Base-by-base conservation (phyloP, 2,113 vertebrate species). In the Ceyx melanurus region DNA sequence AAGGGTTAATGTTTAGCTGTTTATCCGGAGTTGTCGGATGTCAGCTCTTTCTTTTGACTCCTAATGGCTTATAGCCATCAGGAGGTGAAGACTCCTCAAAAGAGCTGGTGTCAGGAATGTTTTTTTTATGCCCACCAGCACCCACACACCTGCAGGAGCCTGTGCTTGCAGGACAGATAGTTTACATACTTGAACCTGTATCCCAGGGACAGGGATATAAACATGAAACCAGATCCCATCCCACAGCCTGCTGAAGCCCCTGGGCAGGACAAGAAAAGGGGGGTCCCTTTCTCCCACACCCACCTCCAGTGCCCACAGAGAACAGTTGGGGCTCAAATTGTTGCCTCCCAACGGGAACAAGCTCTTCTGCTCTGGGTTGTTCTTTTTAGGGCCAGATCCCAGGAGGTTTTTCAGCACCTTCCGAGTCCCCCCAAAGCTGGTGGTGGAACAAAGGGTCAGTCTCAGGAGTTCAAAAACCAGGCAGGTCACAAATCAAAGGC, bases 171-270 rank as follows among this genome's bases (percentile, higher is more conserved):
- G 96, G 61, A 53, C 3, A 22, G 97, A 97, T 97, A 95, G 86
- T 98, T 98, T 93, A 98, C 98, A 98, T 98, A 98, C 97, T 97
- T 98, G 96, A 97, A 97, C 96, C 95, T 97, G 96, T 94, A 96
- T 97, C 96, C 89, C 95, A 97, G 96, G 97, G 97, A 94, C 90
- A 21, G 95, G 92, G 96, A 73, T 94, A 74, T 96, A 97, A 97
- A 98, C 97, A 97, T 94, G 97, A 98, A 98, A 98, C 97, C 94
- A 82, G 97, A 98, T 97, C 97, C 96, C 9, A n/a, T 60, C 83
- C 58, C 67, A 53, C 70, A 86, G 45, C 1, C 73, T 79, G 89
- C 85, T 35, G 45, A 54, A 91, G 96, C 91, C 96, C 95, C 97
- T 91, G 94, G 94, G 96, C 88, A 80, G 87, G 76, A 67, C 96